These are phyloP conservation scores for Engystomops pustulosus DNA, from an alignment of 2,113 vertebrate genomes.

Conservation along the genomic window DNA sequence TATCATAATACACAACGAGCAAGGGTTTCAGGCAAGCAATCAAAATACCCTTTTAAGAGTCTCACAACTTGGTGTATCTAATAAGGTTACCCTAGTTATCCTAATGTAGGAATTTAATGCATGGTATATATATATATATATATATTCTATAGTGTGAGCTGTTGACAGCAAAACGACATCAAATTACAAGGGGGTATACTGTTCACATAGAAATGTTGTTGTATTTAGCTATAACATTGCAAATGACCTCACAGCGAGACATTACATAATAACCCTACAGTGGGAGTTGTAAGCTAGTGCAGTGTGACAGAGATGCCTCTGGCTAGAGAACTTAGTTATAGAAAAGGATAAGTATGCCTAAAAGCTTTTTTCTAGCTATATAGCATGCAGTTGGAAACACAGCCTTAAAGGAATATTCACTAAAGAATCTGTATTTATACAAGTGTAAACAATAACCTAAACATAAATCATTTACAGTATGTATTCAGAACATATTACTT, in stretches of 20 bases:
- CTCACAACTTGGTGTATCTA: too few relatives aligned
- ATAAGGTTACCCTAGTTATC: too few relatives aligned
- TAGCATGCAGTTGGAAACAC: background rate
- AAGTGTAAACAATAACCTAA: background rate
- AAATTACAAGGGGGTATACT: background rate
- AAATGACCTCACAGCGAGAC: slow-evolving; percentile 17
- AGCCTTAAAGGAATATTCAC: background rate
- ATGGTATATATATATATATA: too few relatives aligned
- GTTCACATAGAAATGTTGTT: background rate
- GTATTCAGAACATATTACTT: background rate
- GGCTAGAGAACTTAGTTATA: background rate
- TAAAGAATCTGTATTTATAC: background rate
- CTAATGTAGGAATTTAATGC: too few relatives aligned
- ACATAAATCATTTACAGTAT: background rate
- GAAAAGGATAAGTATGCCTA: slow-evolving; percentile 14
- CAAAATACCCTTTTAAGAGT: too few relatives aligned
- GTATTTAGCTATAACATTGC: background rate
- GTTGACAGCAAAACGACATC: background rate
- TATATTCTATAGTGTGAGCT: too few relatives aligned
- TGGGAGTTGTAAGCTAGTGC: background rate
- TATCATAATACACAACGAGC: too few relatives aligned
- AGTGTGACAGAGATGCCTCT: background rate
- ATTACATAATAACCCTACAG: slow-evolving; percentile 23
- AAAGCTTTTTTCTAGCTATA: background rate
- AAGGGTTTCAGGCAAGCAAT: too few relatives aligned